Percentiles rank a stretch among this genome's conserved stretches.
Evolutionary conservation across 2,888 invertebrate species (phyloP).

Genomic region (Agriopis marginaria): DNA sequence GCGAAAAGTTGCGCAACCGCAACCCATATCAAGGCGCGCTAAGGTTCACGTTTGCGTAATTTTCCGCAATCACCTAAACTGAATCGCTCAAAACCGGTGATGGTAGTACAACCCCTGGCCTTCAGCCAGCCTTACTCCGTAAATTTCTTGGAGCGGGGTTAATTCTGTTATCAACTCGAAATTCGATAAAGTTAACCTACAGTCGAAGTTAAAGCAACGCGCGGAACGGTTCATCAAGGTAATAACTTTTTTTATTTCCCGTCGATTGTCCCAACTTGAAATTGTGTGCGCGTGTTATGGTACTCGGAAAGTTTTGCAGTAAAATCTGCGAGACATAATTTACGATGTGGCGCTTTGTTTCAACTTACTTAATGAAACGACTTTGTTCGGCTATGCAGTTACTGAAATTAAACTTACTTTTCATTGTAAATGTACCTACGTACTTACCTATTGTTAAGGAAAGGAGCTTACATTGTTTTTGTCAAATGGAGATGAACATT

Average conservation of each 20-base stretch:
- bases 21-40: too few relatives aligned
- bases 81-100: too few relatives aligned
- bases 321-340: conserved; percentile 42
- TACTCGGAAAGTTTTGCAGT: conserved; percentile 43
- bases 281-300: conserved; percentile 43
- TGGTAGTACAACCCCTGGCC: conserved; percentile 37
- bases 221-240: conserved; percentile 37
- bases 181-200: conserved; percentile 47
- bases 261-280: conserved; percentile 44
- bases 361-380: conserved; percentile 38
- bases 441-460: conserved; percentile 10
- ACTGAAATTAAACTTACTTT: conserved; percentile 27
- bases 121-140: conserved; percentile 46
- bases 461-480: not conserved
- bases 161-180: conserved; percentile 44
- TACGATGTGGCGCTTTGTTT: conserved; percentile 44
- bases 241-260: conserved; percentile 45
- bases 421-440: conserved; percentile 15
- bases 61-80: too few relatives aligned
- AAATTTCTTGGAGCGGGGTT: conserved; percentile 36
- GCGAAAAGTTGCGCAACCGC: too few relatives aligned
- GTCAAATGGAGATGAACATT: too few relatives aligned
- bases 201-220: conserved; percentile 39
- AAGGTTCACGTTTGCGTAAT: too few relatives aligned
- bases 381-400: conserved; percentile 34